Percentiles rank a stretch among this genome's conserved stretches.
These are phyloP conservation scores for Morone saxatilis DNA, from an alignment of 2,113 vertebrate species.

Conservation along the genomic window DNA sequence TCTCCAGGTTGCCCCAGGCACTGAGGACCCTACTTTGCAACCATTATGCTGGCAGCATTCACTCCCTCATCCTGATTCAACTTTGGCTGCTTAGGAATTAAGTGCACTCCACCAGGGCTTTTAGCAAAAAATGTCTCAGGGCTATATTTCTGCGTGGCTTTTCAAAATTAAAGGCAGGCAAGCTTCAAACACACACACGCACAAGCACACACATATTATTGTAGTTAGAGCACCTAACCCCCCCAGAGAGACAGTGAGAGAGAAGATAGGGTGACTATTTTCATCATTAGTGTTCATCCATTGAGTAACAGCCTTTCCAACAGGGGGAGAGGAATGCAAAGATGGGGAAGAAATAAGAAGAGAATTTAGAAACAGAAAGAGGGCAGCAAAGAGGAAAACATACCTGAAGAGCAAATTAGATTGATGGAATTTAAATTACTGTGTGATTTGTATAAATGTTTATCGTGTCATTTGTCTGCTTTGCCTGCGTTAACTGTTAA, in stretches of 20 bases:
- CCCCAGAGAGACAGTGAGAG: constrained; percentile 9
- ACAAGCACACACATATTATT: constrained; percentile 30
- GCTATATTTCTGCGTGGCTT: constrained; percentile 65
- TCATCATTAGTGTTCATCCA: constrained; percentile 66
- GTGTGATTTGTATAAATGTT: constrained; percentile 9
- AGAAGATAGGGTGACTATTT: constrained; percentile 58
- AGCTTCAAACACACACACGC: constrained; percentile 15
- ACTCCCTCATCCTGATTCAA: constrained; percentile 70
- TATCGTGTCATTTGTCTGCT: neutral
- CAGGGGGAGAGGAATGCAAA: constrained; percentile 43
- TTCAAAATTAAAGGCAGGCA: constrained; percentile 56
- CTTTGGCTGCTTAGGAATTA: constrained; percentile 71
- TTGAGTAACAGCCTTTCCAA: constrained; percentile 36
- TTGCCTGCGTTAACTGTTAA: neutral
- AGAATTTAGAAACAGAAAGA: neutral
- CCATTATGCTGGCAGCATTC: constrained; percentile 78
- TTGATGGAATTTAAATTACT: neutral
- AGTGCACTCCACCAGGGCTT: constrained; percentile 77
- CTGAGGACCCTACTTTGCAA: constrained; percentile 71
- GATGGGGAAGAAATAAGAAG: neutral
- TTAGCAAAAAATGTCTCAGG: constrained; percentile 74
- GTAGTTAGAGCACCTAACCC: constrained; percentile 33
- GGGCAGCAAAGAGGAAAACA: neutral
- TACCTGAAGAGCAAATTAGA: neutral
- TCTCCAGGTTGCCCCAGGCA: constrained; percentile 61